Evolutionary conservation across 2,797 vertebrate genomes (phyloP), one percentile per base, ranked within the genome.

Genomic region (Takifugu rubripes): DNA sequence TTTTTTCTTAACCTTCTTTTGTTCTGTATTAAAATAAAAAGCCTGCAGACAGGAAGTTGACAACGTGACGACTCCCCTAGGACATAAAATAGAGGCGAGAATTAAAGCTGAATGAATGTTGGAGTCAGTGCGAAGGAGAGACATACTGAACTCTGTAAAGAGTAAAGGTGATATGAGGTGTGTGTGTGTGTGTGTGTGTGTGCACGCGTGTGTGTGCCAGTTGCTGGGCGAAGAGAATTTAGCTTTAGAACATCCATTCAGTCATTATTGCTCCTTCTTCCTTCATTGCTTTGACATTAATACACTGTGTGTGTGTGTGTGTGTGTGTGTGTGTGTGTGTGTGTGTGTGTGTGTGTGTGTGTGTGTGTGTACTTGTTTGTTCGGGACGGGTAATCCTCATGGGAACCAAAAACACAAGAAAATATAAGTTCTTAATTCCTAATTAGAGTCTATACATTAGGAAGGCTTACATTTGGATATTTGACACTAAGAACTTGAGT

Each of bases 201-300:
- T 40, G 53, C 56, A 49, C 45, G 36, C 60, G 66, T 49, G 46
- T 64, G 61, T 44, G 51, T 17, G 62, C 47, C 63, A 76, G 86
- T 87, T 85, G 83, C 82, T 68, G 78, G 84, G 87, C 6, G 62
- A 80, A 56, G 62, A 83, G 77, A 78, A 85, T 87, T 72, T 40
- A 60, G 55, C 64, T 67, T 21, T 16, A 66, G 82, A 77, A 56
- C 81, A 79, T 83, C 49, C 62, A 73, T 54, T 80, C 63, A 64
- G 80, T 82, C 71, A 78, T 82, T 75, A 49, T 57, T 36, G 25
- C 59, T 40, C 54, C 36, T 40, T 72, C 64, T 56, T 70, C 72
- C 71, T 53, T 42, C 48, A 49, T 1, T 21, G 59, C 68, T 55
- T 55, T 56, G 61, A 72, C 27, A 6, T 53, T 49, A 21, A 54